These are phyloP conservation scores for Axinella damicornis DNA, from an alignment of 37 sponge, comb jelly and placozoan species.

Conservation along the genomic window DNA sequence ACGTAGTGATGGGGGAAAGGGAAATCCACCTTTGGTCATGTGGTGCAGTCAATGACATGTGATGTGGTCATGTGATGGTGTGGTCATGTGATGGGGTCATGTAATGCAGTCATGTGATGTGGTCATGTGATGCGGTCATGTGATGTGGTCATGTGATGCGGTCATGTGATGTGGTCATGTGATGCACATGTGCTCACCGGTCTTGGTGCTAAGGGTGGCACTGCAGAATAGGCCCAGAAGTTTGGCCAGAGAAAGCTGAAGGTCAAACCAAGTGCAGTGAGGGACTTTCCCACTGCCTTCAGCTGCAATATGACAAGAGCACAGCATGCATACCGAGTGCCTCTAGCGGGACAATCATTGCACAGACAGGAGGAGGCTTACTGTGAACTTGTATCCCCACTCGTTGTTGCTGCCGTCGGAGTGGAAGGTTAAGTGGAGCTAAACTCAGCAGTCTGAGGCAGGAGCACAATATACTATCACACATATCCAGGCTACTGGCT, in stretches of 20 bases:
- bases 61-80: too few species aligned
- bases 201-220: conserved; percentile 24
- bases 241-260: conserved; percentile 68
- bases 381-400: conserved; percentile 92
- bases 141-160: not conserved
- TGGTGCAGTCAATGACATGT: too few species aligned
- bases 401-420: conserved; percentile 78
- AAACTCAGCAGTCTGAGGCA: conserved; percentile 48
- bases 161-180: too few species aligned
- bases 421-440: conserved; percentile 76
- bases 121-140: too few species aligned
- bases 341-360: too few species aligned
- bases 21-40: too few species aligned
- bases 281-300: conserved; percentile 66
- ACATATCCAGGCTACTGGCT: too few species aligned
- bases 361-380: conserved; percentile 60
- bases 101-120: too few species aligned
- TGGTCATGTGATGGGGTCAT: too few species aligned
- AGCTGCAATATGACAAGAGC: too few species aligned
- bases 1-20: not conserved
- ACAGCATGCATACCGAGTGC: too few species aligned
- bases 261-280: conserved; percentile 74
- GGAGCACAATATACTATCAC: not conserved
- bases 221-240: conserved; percentile 74
- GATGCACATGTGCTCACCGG: conserved; percentile 1